Conservation (phyloP, 2,113 vertebrate species). For the Archocentrus centrarchus region DNA sequence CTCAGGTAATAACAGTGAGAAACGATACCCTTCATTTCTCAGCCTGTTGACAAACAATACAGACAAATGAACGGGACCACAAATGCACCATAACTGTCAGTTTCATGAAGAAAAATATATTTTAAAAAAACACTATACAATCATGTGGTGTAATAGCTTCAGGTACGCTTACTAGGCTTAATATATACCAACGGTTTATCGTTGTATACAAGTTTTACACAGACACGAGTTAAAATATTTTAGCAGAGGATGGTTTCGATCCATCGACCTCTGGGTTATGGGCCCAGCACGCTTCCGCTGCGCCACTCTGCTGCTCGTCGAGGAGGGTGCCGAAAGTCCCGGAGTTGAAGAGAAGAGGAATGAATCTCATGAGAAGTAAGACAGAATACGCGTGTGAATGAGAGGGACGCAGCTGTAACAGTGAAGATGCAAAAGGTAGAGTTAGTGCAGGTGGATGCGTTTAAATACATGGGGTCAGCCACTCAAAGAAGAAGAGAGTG, state of each 20-base stretch:
- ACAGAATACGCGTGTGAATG: not conserved
- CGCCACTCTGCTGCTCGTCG: slow-evolving; percentile 79
- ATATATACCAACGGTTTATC: too few species aligned
- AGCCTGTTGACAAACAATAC: not conserved
- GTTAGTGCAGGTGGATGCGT: not conserved
- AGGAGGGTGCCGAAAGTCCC: too few species aligned
- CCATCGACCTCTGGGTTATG: slow-evolving; percentile 88
- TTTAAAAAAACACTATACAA: not conserved
- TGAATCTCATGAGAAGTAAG: not conserved
- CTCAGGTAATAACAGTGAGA: not conserved
- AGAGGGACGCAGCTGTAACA: not conserved
- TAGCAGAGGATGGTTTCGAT: slow-evolving; percentile 87
- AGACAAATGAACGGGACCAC: not conserved
- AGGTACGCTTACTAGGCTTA: too few species aligned
- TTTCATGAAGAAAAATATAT: not conserved
- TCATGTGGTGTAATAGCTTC: too few species aligned
- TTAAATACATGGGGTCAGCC: not conserved
- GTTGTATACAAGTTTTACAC: too few species aligned
- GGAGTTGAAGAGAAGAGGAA: not conserved
- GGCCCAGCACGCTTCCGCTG: slow-evolving; percentile 88
- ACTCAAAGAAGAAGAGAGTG: not conserved
- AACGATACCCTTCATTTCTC: not conserved
- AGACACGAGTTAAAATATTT: too few species aligned
- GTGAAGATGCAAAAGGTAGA: not conserved
- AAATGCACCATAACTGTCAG: not conserved